A percentile compares a stretch with the other conserved stretches of the same genome.
These are phyloP conservation scores for Tupaia chinensis DNA, from an alignment of 2,113 vertebrate species.

Conservation along the genomic window DNA sequence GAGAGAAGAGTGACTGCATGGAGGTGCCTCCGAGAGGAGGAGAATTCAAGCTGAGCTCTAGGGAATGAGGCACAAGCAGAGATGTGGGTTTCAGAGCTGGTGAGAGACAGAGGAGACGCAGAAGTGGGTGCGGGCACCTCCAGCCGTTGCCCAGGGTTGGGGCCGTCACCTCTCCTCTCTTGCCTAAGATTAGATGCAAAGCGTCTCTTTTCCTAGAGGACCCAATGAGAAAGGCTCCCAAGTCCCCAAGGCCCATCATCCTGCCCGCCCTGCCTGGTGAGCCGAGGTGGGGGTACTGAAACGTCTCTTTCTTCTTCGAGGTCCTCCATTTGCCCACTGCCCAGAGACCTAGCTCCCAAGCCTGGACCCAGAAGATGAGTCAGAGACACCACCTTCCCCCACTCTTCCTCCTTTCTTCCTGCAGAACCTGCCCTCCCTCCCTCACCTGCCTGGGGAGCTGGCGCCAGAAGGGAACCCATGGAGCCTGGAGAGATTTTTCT, in stretches of 20 bases:
- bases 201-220: not conserved
- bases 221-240: not conserved
- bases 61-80: not conserved
- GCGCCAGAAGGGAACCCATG: conserved; percentile 51
- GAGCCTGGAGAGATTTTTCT: conserved; percentile 39
- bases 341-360: not conserved
- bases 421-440: not conserved
- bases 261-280: not conserved
- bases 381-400: not conserved
- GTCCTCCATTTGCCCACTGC: not conserved
- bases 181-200: not conserved
- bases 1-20: not conserved
- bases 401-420: not conserved
- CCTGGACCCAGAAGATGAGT: not conserved
- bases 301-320: not conserved
- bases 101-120: not conserved
- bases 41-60: not conserved
- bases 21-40: not conserved
- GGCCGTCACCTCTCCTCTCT: not conserved
- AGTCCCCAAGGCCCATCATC: not conserved
- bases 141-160: rapidly evolving
- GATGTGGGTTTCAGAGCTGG: not conserved
- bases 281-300: not conserved
- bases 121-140: not conserved
- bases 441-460: conserved; percentile 50